Percentiles rank a stretch among this genome's conserved stretches.
phyloP scores from a whole-genome alignment of 1,140 invertebrate genomes.

The Wiebesia pumilae region DNA sequence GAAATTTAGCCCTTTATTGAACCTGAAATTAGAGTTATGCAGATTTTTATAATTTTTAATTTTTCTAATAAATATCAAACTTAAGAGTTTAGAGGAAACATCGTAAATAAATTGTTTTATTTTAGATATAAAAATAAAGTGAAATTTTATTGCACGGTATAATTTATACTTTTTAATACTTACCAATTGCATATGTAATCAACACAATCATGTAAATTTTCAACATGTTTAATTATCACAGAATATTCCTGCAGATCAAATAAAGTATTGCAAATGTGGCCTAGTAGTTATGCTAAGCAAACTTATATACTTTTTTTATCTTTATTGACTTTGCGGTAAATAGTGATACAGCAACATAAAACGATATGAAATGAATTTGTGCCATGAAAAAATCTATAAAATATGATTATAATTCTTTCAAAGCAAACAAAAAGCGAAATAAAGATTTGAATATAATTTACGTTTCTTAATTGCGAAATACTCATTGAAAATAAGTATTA shows the following conservation, averaged over 20 bases:
- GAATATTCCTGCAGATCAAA: constrained; percentile 27
- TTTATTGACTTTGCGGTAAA: constrained; percentile 27
- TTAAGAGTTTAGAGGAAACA: neutral
- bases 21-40: too few species aligned
- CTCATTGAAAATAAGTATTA: neutral
- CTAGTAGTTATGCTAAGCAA: constrained; percentile 10
- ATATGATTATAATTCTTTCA: constrained; percentile 24
- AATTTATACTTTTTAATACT: neutral
- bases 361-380: constrained; percentile 36
- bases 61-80: neutral
- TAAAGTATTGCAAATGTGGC: constrained; percentile 28
- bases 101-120: neutral
- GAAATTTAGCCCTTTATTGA: too few species aligned
- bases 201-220: constrained; percentile 20
- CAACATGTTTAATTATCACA: constrained; percentile 32
- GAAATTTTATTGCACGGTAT: neutral
- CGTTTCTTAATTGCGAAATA: constrained; percentile 25
- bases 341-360: constrained; percentile 26
- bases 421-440: constrained; percentile 1
- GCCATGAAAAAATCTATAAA: constrained; percentile 36
- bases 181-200: constrained; percentile 26
- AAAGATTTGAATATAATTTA: constrained; percentile 29
- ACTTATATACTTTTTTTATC: constrained; percentile 42
- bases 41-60: neutral
- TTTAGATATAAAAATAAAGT: neutral